Evolutionary conservation across 1,140 invertebrate species (phyloP), one percentile per base, ranked within the genome.

Genomic region (Drosophila tsacasi): DNA sequence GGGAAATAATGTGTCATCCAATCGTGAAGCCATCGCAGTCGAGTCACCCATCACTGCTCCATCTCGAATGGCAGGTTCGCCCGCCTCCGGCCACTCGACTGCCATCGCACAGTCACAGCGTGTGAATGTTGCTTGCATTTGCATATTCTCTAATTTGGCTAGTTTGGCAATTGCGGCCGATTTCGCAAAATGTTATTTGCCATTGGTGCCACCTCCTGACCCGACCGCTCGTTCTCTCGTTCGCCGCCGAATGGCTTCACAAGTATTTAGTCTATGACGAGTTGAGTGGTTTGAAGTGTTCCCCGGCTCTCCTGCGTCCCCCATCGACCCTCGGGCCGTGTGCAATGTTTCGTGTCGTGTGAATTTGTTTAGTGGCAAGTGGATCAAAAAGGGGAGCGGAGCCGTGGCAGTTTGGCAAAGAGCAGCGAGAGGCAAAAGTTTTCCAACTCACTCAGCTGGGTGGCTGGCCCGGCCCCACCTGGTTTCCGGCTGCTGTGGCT

Each of bases 151-250:
- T 84, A 89, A 89, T 90, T 89, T 89, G 85, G 84, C 81, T 89
- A 89, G 84, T 89, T 89, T 90, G 85, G 84, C 85, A 89, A 89
- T 89, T 90, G 84, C 78, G 84, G 84, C 84, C 84, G 84, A 89
- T 89, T 89, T 89, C 84, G 85, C 84, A 83, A 87, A 87, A 87
- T 79, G 83, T 89, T 89, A 87, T 83, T 89, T 87, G 84, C 81
- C 73, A 78, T 55, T 73, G 65, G 72, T 61, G 49, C 52, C 72
- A 65, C 77, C 64, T 44, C 25, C 37, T 59, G 58, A 15, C 67
- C 42, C 21, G 10, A 23, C 27, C 17, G 10, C 39, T 35, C 12
- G 7, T 10, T 54, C 40, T n/a, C n/a, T n/a, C n/a, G n/a, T n/a
- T n/a, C 35, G 23, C 46, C 47, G 44, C 25, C 37, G 50, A 65